Conservation (phyloP, 2,113 vertebrate genomes). For the Ahaetulla prasina region DNA sequence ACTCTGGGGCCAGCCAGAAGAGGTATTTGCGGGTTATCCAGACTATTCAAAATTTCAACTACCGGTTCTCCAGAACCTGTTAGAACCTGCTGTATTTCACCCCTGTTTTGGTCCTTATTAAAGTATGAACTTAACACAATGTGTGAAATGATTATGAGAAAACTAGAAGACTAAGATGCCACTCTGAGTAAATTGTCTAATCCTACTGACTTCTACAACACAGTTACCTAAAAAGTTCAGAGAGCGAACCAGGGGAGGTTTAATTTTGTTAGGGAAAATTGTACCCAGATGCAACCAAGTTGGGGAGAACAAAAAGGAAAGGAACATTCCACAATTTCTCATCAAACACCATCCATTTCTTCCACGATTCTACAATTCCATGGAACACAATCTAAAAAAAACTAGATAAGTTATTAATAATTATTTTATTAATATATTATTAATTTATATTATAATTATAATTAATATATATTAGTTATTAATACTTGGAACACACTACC, state of each 20-base stretch:
- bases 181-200: neutral
- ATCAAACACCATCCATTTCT: neutral
- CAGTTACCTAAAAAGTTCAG: neutral
- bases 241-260: neutral
- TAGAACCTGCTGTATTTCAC: no score
- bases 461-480: no score
- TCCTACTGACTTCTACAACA: neutral
- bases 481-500: no score
- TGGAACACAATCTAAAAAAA: neutral
- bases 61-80: no score
- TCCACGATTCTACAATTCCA: neutral
- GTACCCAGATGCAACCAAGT: neutral
- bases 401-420: no score
- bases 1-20: no score
- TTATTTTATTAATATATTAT: no score
- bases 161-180: neutral
- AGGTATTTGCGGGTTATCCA: no score
- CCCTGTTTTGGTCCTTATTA: neutral
- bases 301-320: neutral
- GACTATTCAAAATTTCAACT: no score
- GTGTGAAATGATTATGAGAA: neutral
- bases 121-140: neutral
- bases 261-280: neutral
- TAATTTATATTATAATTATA: no score
- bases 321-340: neutral